phyloP scores from a whole-genome alignment of 2,113 vertebrate genomes.

The Morone chrysops region DNA sequence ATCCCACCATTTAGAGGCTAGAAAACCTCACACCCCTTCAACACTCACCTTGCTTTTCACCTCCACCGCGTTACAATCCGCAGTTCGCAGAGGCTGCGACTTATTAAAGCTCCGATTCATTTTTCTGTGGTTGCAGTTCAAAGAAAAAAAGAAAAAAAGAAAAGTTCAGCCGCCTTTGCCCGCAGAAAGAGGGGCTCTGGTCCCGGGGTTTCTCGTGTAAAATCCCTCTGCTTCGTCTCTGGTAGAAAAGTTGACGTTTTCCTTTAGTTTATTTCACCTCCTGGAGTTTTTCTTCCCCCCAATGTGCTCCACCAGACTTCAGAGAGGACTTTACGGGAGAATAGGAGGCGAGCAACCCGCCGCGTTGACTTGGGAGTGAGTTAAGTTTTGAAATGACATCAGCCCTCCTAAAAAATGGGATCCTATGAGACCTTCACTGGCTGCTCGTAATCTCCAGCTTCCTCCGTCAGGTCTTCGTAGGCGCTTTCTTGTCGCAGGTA shows the following conservation, averaged over 20 bases:
- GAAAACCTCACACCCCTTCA: neutral
- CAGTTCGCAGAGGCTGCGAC: constrained; percentile 90
- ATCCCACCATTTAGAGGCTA: neutral
- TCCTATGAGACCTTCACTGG: constrained; percentile 36
- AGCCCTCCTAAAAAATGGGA: constrained; percentile 71
- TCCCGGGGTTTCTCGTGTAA: constrained; percentile 33
- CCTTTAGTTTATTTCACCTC: constrained; percentile 21
- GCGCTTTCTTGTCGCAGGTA: neutral
- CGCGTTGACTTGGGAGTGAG: constrained; percentile 74
- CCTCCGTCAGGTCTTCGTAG: neutral
- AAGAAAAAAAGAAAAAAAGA: constrained; percentile 14
- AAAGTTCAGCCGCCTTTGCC: constrained; percentile 71
- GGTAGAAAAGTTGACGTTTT: constrained; percentile 6
- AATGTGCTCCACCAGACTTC: constrained; percentile 21
- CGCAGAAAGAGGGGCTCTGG: constrained; percentile 66
- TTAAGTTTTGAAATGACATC: constrained; percentile 87
- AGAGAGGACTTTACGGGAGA: constrained; percentile 41
- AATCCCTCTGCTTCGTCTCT: constrained; percentile 31
- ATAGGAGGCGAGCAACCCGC: constrained; percentile 63
- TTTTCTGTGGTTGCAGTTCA: constrained; percentile 49
- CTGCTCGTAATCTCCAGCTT: neutral
- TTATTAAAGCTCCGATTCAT: constrained; percentile 96
- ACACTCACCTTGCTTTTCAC: constrained; percentile 96
- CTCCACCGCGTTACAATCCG: constrained; percentile 91
- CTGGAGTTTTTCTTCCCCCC: neutral